These are phyloP conservation scores for Erythrocercus mccallii DNA, from an alignment of 2,113 vertebrate genomes.

Conservation along the genomic window DNA sequence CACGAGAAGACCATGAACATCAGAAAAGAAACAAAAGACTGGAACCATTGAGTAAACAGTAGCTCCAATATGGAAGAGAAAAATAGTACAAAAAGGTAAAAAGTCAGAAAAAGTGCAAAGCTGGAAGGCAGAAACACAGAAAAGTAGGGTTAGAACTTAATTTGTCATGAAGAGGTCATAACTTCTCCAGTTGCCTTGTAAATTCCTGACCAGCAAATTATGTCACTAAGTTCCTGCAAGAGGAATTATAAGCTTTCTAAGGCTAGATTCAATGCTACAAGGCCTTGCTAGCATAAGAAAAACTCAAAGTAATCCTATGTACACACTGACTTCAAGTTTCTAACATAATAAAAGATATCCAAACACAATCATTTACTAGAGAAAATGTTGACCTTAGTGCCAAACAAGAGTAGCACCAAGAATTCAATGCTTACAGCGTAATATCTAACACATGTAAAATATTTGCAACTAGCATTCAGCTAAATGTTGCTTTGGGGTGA, in stretches of 20 bases:
- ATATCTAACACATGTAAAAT: fast-evolving
- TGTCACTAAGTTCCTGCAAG: background rate
- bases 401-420: background rate
- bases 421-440: background rate
- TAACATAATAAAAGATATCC: background rate
- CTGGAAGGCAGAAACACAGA: background rate
- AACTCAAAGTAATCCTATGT: background rate
- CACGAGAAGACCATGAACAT: fast-evolving
- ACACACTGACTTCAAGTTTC: background rate
- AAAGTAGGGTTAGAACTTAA: background rate
- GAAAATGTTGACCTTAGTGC: background rate
- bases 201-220: background rate
- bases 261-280: background rate
- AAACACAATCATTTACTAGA: background rate
- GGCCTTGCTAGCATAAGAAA: background rate
- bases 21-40: background rate
- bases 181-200: background rate
- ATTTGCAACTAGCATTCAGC: background rate
- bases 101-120: background rate
- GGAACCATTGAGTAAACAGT: background rate
- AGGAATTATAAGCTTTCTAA: background rate
- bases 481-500: background rate
- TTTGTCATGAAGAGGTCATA: background rate
- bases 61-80: background rate
- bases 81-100: background rate